Evolutionary conservation across 2,797 vertebrate species (phyloP).

Genomic region (Pitangus sulphuratus): DNA sequence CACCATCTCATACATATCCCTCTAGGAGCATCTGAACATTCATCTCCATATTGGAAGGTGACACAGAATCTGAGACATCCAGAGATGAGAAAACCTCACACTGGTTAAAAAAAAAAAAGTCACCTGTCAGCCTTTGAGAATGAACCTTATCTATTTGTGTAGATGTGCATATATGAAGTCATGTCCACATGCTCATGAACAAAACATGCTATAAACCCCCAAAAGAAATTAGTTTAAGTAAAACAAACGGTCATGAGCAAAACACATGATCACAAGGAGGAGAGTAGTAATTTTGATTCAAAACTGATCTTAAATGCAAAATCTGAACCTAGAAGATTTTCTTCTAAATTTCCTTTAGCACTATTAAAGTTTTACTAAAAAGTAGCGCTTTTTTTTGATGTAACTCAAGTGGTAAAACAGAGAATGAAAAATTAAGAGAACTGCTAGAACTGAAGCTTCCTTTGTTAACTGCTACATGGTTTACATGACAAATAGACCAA

Average conservation of each 20-base stretch:
- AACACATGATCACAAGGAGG: not conserved
- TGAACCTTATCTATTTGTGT: not conserved
- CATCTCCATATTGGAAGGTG: not conserved
- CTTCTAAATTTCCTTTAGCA: not conserved
- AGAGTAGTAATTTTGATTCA: not conserved
- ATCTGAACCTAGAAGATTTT: not conserved
- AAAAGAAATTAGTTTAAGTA: not conserved
- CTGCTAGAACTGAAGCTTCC: not conserved
- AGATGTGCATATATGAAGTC: not conserved
- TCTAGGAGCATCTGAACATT: not conserved
- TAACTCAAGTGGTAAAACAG: not conserved
- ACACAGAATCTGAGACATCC: not conserved
- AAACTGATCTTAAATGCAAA: not conserved
- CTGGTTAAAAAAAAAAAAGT: not conserved
- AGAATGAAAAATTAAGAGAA: not conserved
- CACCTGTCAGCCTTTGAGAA: not conserved
- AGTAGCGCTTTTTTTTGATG: rapidly evolving
- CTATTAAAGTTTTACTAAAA: not conserved
- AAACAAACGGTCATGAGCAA: not conserved
- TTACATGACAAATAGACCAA: not conserved
- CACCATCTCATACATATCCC: not conserved
- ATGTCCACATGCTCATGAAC: not conserved
- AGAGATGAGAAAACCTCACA: not conserved
- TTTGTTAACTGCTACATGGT: not conserved
- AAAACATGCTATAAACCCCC: not conserved